Conservation (phyloP, 1,140 invertebrate species). For the Amyelois transitella region DNA sequence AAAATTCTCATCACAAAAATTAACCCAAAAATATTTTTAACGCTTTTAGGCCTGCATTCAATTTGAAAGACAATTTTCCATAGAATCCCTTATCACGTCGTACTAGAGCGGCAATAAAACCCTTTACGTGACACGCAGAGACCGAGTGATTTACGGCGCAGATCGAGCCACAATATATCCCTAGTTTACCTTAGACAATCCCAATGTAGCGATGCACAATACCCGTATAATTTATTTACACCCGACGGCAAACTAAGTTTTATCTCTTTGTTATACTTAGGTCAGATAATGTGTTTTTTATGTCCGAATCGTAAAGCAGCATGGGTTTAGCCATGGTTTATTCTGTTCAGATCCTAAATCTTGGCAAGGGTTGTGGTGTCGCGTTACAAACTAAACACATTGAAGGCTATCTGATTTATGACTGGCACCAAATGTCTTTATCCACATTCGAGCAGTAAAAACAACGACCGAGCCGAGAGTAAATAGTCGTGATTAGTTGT, state of each 20-base stretch:
- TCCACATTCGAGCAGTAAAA: background rate
- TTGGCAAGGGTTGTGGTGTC: conserved; percentile 9
- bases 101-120: conserved; percentile 39
- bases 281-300: conserved; percentile 66
- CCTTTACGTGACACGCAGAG: conserved; percentile 43
- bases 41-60: background rate
- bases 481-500: background rate
- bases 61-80: background rate
- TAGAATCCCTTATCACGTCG: conserved; percentile 14
- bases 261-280: conserved; percentile 66
- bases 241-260: conserved; percentile 55
- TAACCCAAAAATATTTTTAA: no score
- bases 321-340: conserved; percentile 28
- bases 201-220: conserved; percentile 40
- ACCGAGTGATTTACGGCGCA: conserved; percentile 52
- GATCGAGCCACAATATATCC: conserved; percentile 43
- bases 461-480: background rate
- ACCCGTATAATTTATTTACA: conserved; percentile 68
- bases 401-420: conserved; percentile 10
- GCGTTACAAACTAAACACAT: conserved; percentile 5
- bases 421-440: conserved; percentile 2
- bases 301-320: conserved; percentile 61
- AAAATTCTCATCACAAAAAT: no score
- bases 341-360: conserved; percentile 17
- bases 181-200: conserved; percentile 63